Evolutionary conservation across 2,113 vertebrate genomes (phyloP).

Genomic region (Pithys albifrons): DNA sequence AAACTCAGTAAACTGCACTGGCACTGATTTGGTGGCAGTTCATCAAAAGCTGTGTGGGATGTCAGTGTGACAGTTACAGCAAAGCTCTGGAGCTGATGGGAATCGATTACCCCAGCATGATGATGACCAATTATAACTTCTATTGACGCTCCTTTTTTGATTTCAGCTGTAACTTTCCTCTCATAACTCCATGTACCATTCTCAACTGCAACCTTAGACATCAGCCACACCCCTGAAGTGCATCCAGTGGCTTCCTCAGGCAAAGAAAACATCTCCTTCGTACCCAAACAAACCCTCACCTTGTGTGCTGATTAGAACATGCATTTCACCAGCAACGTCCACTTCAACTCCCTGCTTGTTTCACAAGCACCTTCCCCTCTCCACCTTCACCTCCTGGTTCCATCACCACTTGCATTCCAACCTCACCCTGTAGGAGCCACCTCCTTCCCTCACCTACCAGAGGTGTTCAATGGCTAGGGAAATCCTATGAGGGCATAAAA

Average conservation of each 20-base stretch:
- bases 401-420: not conserved
- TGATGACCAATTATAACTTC: not conserved
- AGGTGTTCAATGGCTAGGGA: not conserved
- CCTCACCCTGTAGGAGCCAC: not conserved
- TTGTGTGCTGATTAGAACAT: not conserved
- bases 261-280: not conserved
- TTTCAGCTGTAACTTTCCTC: not conserved
- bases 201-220: not conserved
- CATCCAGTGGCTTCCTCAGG: not conserved
- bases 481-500: not conserved
- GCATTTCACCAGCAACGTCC: not conserved
- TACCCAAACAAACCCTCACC: not conserved
- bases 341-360: not conserved
- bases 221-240: not conserved
- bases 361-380: not conserved
- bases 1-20: not conserved
- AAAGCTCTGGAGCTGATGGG: not conserved
- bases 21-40: not conserved
- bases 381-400: not conserved
- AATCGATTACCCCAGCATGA: not conserved
- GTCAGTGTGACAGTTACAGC: not conserved
- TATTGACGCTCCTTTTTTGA: not conserved
- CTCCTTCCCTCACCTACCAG: not conserved
- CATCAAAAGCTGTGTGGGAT: not conserved
- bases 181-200: not conserved